Base-by-base conservation (phyloP, 1,140 invertebrate species). In the Drosophila pallidifrons region DNA sequence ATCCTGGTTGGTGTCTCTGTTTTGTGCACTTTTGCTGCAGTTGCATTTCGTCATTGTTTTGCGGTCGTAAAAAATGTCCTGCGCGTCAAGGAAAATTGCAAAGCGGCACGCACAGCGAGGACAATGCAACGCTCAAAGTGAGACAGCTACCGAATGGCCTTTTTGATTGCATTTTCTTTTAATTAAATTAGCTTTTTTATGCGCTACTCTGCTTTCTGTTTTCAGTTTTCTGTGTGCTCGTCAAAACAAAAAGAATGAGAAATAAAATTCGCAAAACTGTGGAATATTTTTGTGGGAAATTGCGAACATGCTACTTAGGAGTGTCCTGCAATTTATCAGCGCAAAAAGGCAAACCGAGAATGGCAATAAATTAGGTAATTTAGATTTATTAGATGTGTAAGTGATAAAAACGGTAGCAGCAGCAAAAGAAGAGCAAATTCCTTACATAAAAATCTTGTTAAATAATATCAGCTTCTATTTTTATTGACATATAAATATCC, bases 81-180 rank as follows among this genome's bases (percentile, higher is more conserved):
- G 71, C 58, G 32, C 47, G 30, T 38, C 58, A 58, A 52, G 46
- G 55, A 72, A 83, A 88, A 88, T 75, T 89, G 74, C 83, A 81
- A 80, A 67, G 74, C 83, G 64, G 70, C 83, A 88, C 83, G 82
- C 82, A 86, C 76, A 83, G 41, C 3, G 13, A 43, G 85, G 69
- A 88, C 77, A 85, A 85, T 85, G 81, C 74, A 70, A 35, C 32
- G 43, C 25, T 5, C 5, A 6, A 5, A 7, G 43, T 1, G 49
- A 41, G 13, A 65, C 51, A 55, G 74, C 35, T 54, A 55, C 46
- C 49, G 63, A 88, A 89, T 88, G 81, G 78, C 75, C 77, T 76
- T 88, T 88, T 88, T 88, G 77, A 88, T 88, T 89, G 85, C 85
- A 81, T 89, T 89, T 88, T 88, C 85, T 85, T 88, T 88, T 88